phyloP scores from a whole-genome alignment of 2,888 invertebrate genomes.

The Cheilosia impressa region DNA sequence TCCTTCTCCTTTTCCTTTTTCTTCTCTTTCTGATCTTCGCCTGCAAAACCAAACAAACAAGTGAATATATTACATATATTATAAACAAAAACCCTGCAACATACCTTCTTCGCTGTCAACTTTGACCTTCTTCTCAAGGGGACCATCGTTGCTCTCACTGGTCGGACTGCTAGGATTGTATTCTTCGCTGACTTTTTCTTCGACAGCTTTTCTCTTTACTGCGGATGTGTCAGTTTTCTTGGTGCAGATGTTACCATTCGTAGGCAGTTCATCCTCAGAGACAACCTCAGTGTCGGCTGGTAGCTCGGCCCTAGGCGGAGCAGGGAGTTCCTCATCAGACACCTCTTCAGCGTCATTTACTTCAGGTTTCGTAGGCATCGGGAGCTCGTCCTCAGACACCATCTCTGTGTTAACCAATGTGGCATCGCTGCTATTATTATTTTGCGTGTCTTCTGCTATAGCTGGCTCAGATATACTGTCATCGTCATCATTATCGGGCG shows the following conservation, averaged over 20 bases:
- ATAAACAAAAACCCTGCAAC: too few relatives aligned
- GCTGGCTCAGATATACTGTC: constrained; percentile 81
- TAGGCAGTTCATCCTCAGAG: constrained; percentile 92
- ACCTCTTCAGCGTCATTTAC: constrained; percentile 93
- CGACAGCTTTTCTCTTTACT: constrained; percentile 76
- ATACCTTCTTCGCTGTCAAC: constrained; percentile 79
- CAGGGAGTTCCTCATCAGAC: constrained; percentile 90
- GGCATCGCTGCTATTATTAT: constrained; percentile 80
- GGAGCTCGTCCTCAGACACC: constrained; percentile 93
- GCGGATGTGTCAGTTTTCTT: constrained; percentile 83
- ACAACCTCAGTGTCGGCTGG: constrained; percentile 91
- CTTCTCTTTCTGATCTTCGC: constrained; percentile 78
- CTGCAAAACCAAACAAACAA: constrained; percentile 35
- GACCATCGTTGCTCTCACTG: constrained; percentile 88
- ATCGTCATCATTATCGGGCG: constrained; percentile 79
- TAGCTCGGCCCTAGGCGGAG: constrained; percentile 88
- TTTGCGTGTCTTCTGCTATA: constrained; percentile 80
- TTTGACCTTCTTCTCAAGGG: constrained; percentile 85
- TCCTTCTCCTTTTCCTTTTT: constrained; percentile 84
- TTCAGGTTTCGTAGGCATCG: constrained; percentile 89
- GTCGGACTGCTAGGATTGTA: constrained; percentile 93
- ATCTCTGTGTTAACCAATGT: constrained; percentile 92
- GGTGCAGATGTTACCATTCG: constrained; percentile 85
- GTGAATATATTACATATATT: too few relatives aligned
- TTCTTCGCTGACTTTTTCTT: constrained; percentile 83